Evolutionary conservation across 2,113 vertebrate species (phyloP), one percentile per base, ranked within the genome.

Genomic region (Vulpes vulpes): DNA sequence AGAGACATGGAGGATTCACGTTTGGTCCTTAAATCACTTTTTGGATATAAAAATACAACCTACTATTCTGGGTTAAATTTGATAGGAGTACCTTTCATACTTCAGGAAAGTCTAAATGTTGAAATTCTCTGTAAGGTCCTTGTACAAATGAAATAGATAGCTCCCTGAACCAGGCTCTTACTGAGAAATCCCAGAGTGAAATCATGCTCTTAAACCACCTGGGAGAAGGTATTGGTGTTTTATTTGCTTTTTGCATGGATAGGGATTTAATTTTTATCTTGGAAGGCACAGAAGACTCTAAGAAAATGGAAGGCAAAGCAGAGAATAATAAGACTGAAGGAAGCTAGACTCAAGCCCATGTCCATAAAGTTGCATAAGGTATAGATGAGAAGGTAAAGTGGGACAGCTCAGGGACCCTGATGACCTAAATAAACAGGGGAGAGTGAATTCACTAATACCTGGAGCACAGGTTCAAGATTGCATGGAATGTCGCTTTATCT

Each of bases 21-120:
- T 49, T 79, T 32, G 11, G 69, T 76, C 10, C 19, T 83, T 82
- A 73, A 96, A 53, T 90, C 35, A 69, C 71, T 51, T 89, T 64
- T 74, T 87, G 32, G 22, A 38, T 49, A 11, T 60, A 85, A 94
- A 88, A 94, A 78, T 55, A 82, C 94, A 91, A 64, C 30, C 19
- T 59, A 10, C 8, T 60, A 0, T 86, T 67, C 7, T 35, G 22
- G 1, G 2, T 79, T 82, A 59, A 78, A 73, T 17, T 59, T 82
- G 30, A 30, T 8, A 74, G 2, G 5, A 43, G 3, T 17, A 15
- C 22, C 30, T 91, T 88, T 38, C 14, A 3, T 27, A 78, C 22
- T 67, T 51, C 9, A 35, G 25, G 1, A 32, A 38, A 76, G 17
- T 62, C 16, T 92, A 30, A 81, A 57, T 57, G 80, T 62, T 71